Conservation (phyloP, 2,888 invertebrate species). For the Laspeyria flexula region DNA sequence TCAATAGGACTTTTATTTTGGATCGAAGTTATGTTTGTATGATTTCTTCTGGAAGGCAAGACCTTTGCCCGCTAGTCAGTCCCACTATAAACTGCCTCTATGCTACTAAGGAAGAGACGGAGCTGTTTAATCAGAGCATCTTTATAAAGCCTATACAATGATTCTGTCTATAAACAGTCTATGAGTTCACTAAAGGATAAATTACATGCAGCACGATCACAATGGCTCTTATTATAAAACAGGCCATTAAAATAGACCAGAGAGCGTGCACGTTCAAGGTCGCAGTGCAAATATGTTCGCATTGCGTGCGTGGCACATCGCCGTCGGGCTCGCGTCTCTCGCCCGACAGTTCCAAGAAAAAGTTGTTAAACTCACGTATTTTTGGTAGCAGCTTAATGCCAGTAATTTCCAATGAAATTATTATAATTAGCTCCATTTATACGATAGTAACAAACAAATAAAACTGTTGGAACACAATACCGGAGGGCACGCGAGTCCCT, state of each 20-base stretch:
- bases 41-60: no score
- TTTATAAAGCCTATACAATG: no score
- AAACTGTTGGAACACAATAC: conserved; percentile 73
- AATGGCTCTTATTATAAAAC: conserved; percentile 16
- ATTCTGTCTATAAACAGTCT: neutral
- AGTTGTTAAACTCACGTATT: conserved; percentile 85
- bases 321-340: conserved; percentile 66
- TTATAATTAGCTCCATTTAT: conserved; percentile 85
- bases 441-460: conserved; percentile 85
- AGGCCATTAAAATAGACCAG: conserved; percentile 22
- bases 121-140: no score
- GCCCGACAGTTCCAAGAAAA: conserved; percentile 80
- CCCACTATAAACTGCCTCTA: no score
- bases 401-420: conserved; percentile 84
- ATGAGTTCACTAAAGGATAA: neutral
- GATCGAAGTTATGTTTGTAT: no score
- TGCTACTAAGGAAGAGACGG: no score
- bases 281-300: conserved; percentile 58
- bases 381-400: conserved; percentile 86
- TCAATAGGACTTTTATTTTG: no score
- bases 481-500: conserved; percentile 58
- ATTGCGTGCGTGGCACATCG: conserved; percentile 64
- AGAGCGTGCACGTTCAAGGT: conserved; percentile 64
- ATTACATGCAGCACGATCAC: neutral
- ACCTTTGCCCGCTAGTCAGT: no score